These are phyloP conservation scores for Cyclophora albipunctata DNA, from an alignment of 2,888 invertebrate species.

Conservation along the genomic window DNA sequence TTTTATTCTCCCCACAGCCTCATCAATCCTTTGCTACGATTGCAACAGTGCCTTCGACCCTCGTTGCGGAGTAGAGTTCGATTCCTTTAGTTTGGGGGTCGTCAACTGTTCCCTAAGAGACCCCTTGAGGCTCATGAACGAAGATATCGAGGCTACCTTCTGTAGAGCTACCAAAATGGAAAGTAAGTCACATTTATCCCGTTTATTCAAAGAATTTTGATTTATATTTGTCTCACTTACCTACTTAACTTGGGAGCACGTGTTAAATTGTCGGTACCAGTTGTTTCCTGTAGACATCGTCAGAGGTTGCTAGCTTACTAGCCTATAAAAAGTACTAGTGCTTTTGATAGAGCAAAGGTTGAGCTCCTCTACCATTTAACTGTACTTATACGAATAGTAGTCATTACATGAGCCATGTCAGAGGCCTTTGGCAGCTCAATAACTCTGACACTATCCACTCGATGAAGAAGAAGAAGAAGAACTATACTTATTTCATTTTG, in stretches of 20 bases:
- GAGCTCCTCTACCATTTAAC: too few species aligned
- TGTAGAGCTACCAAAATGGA: slow-evolving; percentile 90
- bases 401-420: too few species aligned
- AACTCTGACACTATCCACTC: too few species aligned
- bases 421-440: too few species aligned
- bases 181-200: slow-evolving; percentile 62
- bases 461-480: too few species aligned
- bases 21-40: slow-evolving; percentile 86
- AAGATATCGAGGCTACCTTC: slow-evolving; percentile 74
- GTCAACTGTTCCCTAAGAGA: slow-evolving; percentile 88
- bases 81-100: slow-evolving; percentile 87
- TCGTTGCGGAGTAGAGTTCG: slow-evolving; percentile 91
- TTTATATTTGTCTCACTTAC: too few species aligned
- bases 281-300: background rate
- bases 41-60: slow-evolving; percentile 94
- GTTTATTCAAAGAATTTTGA: too few species aligned
- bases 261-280: background rate
- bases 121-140: slow-evolving; percentile 80
- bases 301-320: background rate
- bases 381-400: too few species aligned
- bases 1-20: slow-evolving; percentile 44
- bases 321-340: too few species aligned
- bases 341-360: too few species aligned
- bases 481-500: too few species aligned
- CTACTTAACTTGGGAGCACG: background rate